Percentiles rank a stretch among this genome's conserved stretches.
phyloP scores from a whole-genome alignment of 2,888 invertebrate genomes.

The Notodonta dromedarius region DNA sequence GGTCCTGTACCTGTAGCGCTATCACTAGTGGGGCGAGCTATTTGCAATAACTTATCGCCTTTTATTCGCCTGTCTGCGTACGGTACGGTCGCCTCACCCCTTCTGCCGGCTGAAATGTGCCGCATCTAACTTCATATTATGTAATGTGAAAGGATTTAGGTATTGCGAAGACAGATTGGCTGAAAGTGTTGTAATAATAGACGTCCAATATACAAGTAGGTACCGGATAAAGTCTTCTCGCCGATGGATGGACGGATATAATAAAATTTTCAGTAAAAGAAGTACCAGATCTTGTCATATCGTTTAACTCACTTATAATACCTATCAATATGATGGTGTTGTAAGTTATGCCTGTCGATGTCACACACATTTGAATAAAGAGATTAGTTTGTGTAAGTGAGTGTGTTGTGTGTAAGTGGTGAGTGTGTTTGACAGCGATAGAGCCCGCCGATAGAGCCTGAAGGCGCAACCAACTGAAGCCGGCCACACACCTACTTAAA shows the following conservation, averaged over 20 bases:
- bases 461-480: not conserved
- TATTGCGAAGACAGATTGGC: slow-evolving; percentile 15
- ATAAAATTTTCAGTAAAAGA: too few species aligned
- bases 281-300: too few species aligned
- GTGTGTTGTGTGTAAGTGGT: too few species aligned
- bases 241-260: too few species aligned
- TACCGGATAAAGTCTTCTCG: too few species aligned
- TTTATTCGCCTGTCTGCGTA: slow-evolving; percentile 42
- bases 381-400: slow-evolving; percentile 5
- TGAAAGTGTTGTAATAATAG: slow-evolving; percentile 1
- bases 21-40: slow-evolving; percentile 38
- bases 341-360: slow-evolving; percentile 5
- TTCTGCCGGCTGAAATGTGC: slow-evolving; percentile 21
- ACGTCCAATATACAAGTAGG: not conserved
- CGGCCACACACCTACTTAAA: not conserved
- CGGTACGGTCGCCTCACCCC: not conserved
- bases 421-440: not conserved
- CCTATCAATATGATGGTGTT: not conserved
- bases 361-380: not conserved
- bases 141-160: slow-evolving; percentile 29
- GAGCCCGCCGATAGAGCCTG: not conserved
- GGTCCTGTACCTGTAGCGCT: slow-evolving; percentile 6
- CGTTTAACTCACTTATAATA: too few species aligned
- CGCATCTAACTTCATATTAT: slow-evolving; percentile 36
- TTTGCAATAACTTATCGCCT: slow-evolving; percentile 62